Evolutionary conservation across 2,113 vertebrate species (phyloP), one percentile per base, ranked within the genome.

Genomic region (Rhinolophus ferrumequinum): DNA sequence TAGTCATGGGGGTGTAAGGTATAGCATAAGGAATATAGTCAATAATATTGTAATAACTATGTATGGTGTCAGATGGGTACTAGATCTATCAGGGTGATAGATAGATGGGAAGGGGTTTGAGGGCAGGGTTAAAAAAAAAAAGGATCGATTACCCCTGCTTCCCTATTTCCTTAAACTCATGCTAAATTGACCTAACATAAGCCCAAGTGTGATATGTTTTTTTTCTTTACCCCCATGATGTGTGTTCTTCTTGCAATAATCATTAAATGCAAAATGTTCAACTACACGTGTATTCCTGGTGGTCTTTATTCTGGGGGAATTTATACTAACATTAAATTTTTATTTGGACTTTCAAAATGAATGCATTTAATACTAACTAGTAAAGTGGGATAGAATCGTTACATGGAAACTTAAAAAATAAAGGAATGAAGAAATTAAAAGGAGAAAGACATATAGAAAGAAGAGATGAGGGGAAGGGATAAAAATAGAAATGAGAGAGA

Each of bases 191-290:
- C 1, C 1, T 26, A 70, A 19, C 15, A 41, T 75, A 60, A 50
- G 15, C 3, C 2, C 11, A 30, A 52, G 15, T 56, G 8, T 26
- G 3, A 28, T 9, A 56, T 9, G 1, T 21, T 81, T 75, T 50
- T 50, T 50, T 50, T 11, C 12, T 73, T 28, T 52, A 44, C 52
- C 0, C 0, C 1, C 0, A 19, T 66, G 11, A 1, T 30, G 1
- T 33, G 9, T 47, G 8, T 33, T 81, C 5, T 47, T 67, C 4
- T 6, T n/a, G 2, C 0, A 67, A 30, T 10, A 58, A 62, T 76
- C 28, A 56, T 47, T 56, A 75, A 67, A 33, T 1, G 3, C 21
- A 73, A 33, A 0, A 28, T 69, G 16, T 52, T 33, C 13, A 70
- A 52, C 11, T 18, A 58, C 30, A 11, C 0, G 10, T 33, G 6